Evolutionary conservation across 2,797 vertebrate genomes (phyloP), one percentile per base, ranked within the genome.

Genomic region (Petrocephalus schoutedeni): DNA sequence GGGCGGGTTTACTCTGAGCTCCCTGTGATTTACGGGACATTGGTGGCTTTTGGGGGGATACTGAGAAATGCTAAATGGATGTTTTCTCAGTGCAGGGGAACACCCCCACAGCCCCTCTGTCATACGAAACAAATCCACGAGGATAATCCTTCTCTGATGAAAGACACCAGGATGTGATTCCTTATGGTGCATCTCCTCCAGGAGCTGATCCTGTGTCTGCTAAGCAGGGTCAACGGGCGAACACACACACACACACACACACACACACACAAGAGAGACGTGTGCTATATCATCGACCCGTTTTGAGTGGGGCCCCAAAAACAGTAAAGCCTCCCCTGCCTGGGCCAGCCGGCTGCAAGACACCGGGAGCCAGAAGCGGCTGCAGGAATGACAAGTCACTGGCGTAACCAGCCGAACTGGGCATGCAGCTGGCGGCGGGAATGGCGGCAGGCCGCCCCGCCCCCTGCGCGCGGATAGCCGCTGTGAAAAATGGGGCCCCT

Each of bases 401-500:
- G 9, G 12, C 61, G 53, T 88, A 64, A 59, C 10, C 10, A 54
- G 51, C 12, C 8, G 45, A 57, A 41, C 32, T 28, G n/a, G 57
- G 53, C 19, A 21, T 36, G 28, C 54, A 61, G n/a, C 77, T 87
- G 1, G 58, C 19, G 36, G 28, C 54, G 7, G 2, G 14, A 57
- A 57, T 19, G 32, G 32, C 14, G 41, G 67, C 28, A 56, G 3
- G 3, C 41, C 6, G 23, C 41, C 41, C 41, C 28, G 28, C 28
- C 28, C 41, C 41, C 41, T 74, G 21, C 28, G 4, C 41, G 57
- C 2, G 32, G 85, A 32, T 36, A 57, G 58, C 57, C 85, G 61
- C 85, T 36, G 19, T 86, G 19, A 86, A 86, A 86, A 28, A 86
- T 36, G 56, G 19, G 28, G 49, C 74, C 90, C 56, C 59, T 84